Percentiles rank a stretch among this genome's conserved stretches.
Conservation (phyloP, 2,113 vertebrate species). For the Ctenodactylus gundi region DNA sequence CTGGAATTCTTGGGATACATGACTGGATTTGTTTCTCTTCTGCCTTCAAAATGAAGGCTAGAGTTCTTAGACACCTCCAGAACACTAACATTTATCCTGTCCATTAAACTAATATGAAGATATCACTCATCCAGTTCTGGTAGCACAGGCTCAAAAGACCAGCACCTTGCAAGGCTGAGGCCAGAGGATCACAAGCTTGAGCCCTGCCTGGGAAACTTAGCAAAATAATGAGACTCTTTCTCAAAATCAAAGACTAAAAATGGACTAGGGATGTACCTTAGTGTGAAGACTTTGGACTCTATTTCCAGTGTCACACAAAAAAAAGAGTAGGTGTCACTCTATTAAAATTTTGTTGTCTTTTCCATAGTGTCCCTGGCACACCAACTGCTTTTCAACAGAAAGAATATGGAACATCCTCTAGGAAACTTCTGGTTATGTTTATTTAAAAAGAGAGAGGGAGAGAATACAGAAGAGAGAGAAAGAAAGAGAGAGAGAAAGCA, state of each 20-base stretch:
- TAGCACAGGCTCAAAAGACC: too few species aligned
- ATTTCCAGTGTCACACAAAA: too few species aligned
- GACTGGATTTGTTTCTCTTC: conserved; percentile 71
- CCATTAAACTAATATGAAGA: conserved; percentile 75
- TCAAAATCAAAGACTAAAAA: too few species aligned
- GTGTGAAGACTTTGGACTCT: too few species aligned
- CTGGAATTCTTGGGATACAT: conserved; percentile 68
- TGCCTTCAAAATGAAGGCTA: conserved; percentile 68
- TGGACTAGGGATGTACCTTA: too few species aligned
- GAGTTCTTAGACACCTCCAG: conserved; percentile 68
- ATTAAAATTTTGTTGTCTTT: conserved; percentile 78
- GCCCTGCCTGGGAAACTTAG: too few species aligned
- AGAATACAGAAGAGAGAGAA: conserved; percentile 1
- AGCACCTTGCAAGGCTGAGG: too few species aligned
- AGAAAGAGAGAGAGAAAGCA: conserved; percentile 4
- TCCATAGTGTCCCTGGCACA: conserved; percentile 77
- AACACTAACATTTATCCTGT: conserved; percentile 52
- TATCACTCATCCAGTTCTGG: too few species aligned
- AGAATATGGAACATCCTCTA: conserved; percentile 78
- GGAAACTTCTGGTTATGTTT: conserved; percentile 82
- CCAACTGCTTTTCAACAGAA: conserved; percentile 76
- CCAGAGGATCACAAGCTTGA: too few species aligned
- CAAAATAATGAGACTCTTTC: too few species aligned
- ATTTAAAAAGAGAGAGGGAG: conserved; percentile 60
- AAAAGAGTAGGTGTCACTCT: too few species aligned